Evolutionary conservation across 2,113 vertebrate genomes (phyloP), one percentile per base, ranked within the genome.

Genomic region (Leiothrix lutea): DNA sequence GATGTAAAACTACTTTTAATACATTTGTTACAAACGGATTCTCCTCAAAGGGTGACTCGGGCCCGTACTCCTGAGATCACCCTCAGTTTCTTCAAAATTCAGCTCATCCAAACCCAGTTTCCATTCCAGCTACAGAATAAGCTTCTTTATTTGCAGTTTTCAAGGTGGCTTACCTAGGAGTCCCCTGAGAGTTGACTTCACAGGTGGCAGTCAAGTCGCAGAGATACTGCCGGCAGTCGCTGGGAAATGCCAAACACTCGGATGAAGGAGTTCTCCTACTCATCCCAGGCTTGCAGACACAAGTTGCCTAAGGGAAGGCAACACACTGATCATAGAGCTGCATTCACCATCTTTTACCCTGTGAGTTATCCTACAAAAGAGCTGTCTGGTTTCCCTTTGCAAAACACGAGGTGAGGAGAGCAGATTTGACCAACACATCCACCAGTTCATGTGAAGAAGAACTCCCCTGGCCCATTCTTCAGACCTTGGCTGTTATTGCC

Each of bases 271-370:
- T 67, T 74, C 38, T 90, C 19, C 87, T 86, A 5, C 90, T 95
- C 97, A 98, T 97, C 77, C 99, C 99, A 10, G 73, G 96, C 96
- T 98, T 98, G 88, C 99, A 99, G 25, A 94, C 38, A 90, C 99
- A 99, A 60, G 44, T 82, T 33, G 98, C 97, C 99, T 99, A 94
- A 67, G 33, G 50, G 70, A 95, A 93, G 71, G 61, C 45, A 97
- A 93, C 69, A 75, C 38, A 73, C 36, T 25, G 38, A 79, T 83
- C 80, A 91, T 0, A 88, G 36, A 75, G 16, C 21, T 92, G 61
- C 33, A 74, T 40, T 47, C 35, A 69, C 42, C 38, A 25, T 9
- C 56, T 87, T 79, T 74, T n/a, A 74, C 48, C 25, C 47, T 60
- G 0, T 28, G 35, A 73, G 25, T 44, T 20, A 58, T 26, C 12